A percentile compares a stretch with the other conserved stretches of the same genome.
Evolutionary conservation across 1,140 invertebrate genomes (phyloP).

Genomic region (Ephestia elutella): DNA sequence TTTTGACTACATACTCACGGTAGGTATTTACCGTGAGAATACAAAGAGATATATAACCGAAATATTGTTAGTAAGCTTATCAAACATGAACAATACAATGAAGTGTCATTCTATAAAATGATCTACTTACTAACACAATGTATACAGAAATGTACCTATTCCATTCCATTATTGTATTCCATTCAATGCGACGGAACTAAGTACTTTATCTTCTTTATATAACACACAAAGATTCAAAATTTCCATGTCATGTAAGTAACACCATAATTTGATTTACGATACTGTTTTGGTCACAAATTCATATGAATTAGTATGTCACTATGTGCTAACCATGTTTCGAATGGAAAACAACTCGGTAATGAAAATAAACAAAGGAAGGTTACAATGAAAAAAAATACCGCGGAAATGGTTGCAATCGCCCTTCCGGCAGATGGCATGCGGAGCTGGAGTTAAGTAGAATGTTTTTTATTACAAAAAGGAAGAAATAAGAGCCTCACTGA

Average conservation of each 20-base stretch:
- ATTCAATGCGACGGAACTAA: background rate
- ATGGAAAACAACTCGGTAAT: background rate
- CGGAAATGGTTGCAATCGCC: background rate
- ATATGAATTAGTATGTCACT: no score
- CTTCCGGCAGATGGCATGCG: slow-evolving; percentile 2
- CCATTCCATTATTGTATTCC: background rate
- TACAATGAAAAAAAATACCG: background rate
- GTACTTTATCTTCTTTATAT: slow-evolving; percentile 1
- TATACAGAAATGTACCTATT: no score
- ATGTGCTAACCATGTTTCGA: no score
- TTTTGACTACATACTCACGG: no score
- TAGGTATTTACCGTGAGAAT: no score
- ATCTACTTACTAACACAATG: no score
- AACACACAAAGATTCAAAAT: background rate
- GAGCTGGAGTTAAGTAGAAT: background rate
- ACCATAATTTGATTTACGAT: background rate
- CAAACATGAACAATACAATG: no score
- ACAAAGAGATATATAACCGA: no score
- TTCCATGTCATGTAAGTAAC: background rate
- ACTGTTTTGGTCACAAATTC: background rate
- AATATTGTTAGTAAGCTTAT: no score
- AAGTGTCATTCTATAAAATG: no score
- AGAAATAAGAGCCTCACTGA: background rate
- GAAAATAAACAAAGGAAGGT: background rate
- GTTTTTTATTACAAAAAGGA: background rate